Evolutionary conservation across 2,888 invertebrate genomes (phyloP).

Genomic region (Cotesia congregata): DNA sequence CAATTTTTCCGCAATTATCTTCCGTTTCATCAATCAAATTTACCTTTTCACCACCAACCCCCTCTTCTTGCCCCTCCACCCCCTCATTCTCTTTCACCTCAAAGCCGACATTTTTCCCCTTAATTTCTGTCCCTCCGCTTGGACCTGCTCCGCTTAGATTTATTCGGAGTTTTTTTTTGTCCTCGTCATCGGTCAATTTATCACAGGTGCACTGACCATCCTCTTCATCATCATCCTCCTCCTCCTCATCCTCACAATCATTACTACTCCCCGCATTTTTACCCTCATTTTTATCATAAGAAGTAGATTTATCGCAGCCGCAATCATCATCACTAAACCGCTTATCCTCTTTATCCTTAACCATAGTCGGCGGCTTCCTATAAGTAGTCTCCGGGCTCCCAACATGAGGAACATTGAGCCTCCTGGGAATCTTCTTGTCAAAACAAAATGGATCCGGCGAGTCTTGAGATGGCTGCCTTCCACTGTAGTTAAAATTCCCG

Average conservation of each 20-base stretch:
- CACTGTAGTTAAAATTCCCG: background rate
- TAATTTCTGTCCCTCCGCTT: background rate
- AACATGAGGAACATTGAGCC: slow-evolving; percentile 58
- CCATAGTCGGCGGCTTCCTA: background rate
- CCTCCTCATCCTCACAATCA: background rate
- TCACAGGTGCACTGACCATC: slow-evolving; percentile 38
- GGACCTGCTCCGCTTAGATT: slow-evolving; percentile 41
- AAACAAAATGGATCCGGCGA: slow-evolving; percentile 60
- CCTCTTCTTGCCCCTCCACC: background rate
- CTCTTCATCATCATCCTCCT: background rate
- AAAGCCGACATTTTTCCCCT: background rate
- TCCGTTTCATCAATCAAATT: background rate
- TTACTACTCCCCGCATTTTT: no score
- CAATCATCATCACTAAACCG: slow-evolving; percentile 22
- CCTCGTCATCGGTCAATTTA: slow-evolving; percentile 46
- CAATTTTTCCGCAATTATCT: slow-evolving; percentile 6
- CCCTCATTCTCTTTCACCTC: background rate
- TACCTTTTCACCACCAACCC: background rate
- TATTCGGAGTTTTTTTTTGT: slow-evolving; percentile 57
- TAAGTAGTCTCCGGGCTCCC: slow-evolving; percentile 58
- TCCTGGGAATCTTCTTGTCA: slow-evolving; percentile 53
- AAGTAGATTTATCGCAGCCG: slow-evolving; percentile 41
- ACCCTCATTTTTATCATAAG: no score
- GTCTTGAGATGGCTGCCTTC: slow-evolving; percentile 43
- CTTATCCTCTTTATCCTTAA: background rate